A percentile compares a stretch with the other conserved stretches of the same genome.
Conservation (phyloP, 2,888 invertebrate genomes). For the Elysia crispata region DNA sequence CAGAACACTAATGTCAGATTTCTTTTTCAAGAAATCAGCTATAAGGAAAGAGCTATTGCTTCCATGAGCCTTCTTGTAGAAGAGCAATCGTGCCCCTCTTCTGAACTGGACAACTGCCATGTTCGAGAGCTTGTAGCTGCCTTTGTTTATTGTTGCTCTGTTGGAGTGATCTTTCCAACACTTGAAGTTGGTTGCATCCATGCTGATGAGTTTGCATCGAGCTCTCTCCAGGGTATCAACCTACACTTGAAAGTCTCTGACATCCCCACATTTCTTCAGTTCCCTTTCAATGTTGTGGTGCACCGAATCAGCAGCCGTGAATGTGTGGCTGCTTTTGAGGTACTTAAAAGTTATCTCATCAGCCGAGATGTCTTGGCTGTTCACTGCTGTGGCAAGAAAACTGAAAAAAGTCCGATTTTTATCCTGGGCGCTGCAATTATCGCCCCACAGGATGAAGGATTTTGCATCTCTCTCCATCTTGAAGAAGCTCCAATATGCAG, state of each 20-base stretch:
- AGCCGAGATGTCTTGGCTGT: neutral
- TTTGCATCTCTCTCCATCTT: neutral
- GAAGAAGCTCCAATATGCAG: conserved; percentile 10
- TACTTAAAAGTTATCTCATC: neutral
- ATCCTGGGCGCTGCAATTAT: conserved; percentile 25
- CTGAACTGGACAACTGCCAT: conserved; percentile 1
- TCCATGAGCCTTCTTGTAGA: neutral
- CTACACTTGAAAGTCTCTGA: neutral
- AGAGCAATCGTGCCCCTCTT: conserved; percentile 4
- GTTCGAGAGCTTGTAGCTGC: neutral
- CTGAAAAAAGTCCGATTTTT: conserved; percentile 21
- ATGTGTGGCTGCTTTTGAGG: conserved; percentile 14
- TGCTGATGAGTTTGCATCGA: neutral
- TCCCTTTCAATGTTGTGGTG: neutral
- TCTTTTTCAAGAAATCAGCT: neutral
- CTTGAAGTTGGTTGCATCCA: conserved; percentile 1
- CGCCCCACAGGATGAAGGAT: conserved; percentile 2
- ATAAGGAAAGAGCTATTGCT: neutral
- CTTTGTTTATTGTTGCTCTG: neutral
- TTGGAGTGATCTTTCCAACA: conserved; percentile 1
- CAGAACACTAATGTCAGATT: neutral
- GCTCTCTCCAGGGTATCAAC: neutral
- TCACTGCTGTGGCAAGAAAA: neutral
- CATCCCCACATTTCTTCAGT: neutral
- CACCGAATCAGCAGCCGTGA: conserved; percentile 17